Conservation (phyloP, 1,140 invertebrate genomes). For the Apolygus lucorum region DNA sequence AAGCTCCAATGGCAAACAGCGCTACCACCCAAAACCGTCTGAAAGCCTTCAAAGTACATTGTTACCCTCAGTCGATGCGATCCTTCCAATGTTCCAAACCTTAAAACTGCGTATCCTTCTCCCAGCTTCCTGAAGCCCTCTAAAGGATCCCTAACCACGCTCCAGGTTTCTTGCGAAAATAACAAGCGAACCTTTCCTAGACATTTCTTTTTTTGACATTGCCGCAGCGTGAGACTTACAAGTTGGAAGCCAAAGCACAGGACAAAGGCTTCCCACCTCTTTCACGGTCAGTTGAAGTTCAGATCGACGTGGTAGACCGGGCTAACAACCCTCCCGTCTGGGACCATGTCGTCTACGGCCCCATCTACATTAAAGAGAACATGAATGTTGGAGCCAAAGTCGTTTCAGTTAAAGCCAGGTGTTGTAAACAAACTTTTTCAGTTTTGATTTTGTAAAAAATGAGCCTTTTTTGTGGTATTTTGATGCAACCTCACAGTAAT, state of each 20-base stretch:
- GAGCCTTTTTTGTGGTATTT: slow-evolving; percentile 4
- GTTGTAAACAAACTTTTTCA: slow-evolving; percentile 45
- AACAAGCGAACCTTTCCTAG: neutral
- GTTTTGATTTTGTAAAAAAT: slow-evolving; percentile 38
- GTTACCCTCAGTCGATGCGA: neutral
- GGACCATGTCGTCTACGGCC: slow-evolving; percentile 91
- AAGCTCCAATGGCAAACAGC: slow-evolving; percentile 1
- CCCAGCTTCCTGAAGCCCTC: no score
- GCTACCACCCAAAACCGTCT: slow-evolving; percentile 10
- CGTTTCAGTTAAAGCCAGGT: slow-evolving; percentile 95
- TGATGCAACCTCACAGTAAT: slow-evolving; percentile 3
- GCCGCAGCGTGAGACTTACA: slow-evolving; percentile 87
- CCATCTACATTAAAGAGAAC: slow-evolving; percentile 94
- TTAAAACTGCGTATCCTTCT: neutral
- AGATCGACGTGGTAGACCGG: slow-evolving; percentile 95
- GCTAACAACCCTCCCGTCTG: slow-evolving; percentile 94
- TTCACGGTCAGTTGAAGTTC: slow-evolving; percentile 88
- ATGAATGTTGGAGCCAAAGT: slow-evolving; percentile 91
- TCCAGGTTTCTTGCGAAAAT: neutral
- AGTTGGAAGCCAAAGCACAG: slow-evolving; percentile 91
- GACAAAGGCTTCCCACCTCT: slow-evolving; percentile 90
- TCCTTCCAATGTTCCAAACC: neutral
- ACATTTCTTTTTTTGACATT: slow-evolving; percentile 13
- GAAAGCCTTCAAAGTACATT: neutral
- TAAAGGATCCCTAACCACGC: no score